A percentile compares a stretch with the other conserved stretches of the same genome.
phyloP scores from a whole-genome alignment of 2,888 invertebrate genomes.

The Troides oblongomaculatus region DNA sequence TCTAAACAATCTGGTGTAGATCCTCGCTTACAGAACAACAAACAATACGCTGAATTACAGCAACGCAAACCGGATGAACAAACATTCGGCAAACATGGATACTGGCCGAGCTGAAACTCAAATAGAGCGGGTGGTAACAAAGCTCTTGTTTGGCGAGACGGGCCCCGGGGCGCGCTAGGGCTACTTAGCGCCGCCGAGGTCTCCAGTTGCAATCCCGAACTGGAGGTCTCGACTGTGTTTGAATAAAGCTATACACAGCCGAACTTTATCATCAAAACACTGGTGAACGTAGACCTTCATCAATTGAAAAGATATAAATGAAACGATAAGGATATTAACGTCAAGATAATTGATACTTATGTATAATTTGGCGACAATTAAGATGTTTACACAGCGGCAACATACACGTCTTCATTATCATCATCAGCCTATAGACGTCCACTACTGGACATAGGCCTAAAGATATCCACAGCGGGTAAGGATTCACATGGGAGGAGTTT shows the following conservation, averaged over 20 bases:
- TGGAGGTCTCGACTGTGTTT: conserved; percentile 1
- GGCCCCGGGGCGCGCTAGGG: conserved; percentile 35
- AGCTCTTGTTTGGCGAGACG: conserved; percentile 44
- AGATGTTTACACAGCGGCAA: too few relatives aligned
- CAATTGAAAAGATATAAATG: background rate
- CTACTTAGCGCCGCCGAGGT: conserved; percentile 7
- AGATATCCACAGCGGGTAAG: too few relatives aligned
- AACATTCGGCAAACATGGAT: background rate
- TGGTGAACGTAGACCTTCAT: background rate
- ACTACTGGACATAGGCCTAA: too few relatives aligned
- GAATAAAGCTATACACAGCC: background rate
- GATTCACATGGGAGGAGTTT: too few relatives aligned
- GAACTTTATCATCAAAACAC: background rate
- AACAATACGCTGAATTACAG: background rate
- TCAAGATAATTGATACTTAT: too few relatives aligned
- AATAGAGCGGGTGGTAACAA: conserved; percentile 41
- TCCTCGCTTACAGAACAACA: background rate
- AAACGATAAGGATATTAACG: too few relatives aligned
- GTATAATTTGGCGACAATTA: too few relatives aligned
- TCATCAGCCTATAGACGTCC: too few relatives aligned
- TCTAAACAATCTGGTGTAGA: background rate
- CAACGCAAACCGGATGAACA: conserved; percentile 4
- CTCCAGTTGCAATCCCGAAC: conserved; percentile 4
- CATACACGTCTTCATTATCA: too few relatives aligned
- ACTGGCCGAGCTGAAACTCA: conserved; percentile 44